Conservation (phyloP, 2,888 invertebrate genomes). For the Thera obeliscata region DNA sequence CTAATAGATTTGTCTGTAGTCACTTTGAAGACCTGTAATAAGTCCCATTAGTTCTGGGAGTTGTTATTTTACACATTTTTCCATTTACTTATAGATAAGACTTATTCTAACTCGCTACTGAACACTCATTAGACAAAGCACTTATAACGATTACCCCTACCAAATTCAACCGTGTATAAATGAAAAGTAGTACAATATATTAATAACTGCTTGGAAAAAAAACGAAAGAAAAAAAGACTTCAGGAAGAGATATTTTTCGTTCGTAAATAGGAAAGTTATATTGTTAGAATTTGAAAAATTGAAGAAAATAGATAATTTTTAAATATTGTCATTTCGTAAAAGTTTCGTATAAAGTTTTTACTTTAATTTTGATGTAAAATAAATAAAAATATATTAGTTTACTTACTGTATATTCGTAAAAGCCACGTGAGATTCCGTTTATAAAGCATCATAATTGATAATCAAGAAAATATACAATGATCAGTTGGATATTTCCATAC, state of each 20-base stretch:
- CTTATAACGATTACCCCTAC: constrained; percentile 6
- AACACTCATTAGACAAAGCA: constrained; percentile 36
- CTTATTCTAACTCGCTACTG: constrained; percentile 33
- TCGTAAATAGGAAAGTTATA: background rate
- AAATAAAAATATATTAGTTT: constrained; percentile 22
- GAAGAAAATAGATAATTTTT: constrained; percentile 14
- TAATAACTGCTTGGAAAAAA: background rate
- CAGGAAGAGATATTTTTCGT: background rate
- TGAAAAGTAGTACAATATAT: constrained; percentile 22
- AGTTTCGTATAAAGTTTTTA: constrained; percentile 11
- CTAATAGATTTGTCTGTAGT: no score
- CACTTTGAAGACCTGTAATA: background rate
- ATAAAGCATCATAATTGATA: constrained; percentile 14
- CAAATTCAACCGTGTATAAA: background rate
- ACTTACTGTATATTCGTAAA: constrained; percentile 12
- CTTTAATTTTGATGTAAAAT: constrained; percentile 11
- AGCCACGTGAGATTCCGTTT: constrained; percentile 24
- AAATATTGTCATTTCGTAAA: constrained; percentile 27
- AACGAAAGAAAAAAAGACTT: background rate
- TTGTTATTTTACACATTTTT: background rate
- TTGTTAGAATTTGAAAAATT: background rate
- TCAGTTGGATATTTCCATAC: background rate
- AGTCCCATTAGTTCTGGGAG: background rate
- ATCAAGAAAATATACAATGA: constrained; percentile 1
- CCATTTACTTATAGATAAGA: constrained; percentile 10